Base-by-base conservation (phyloP, 2,113 vertebrate genomes). In the Podarcis muralis region DNA sequence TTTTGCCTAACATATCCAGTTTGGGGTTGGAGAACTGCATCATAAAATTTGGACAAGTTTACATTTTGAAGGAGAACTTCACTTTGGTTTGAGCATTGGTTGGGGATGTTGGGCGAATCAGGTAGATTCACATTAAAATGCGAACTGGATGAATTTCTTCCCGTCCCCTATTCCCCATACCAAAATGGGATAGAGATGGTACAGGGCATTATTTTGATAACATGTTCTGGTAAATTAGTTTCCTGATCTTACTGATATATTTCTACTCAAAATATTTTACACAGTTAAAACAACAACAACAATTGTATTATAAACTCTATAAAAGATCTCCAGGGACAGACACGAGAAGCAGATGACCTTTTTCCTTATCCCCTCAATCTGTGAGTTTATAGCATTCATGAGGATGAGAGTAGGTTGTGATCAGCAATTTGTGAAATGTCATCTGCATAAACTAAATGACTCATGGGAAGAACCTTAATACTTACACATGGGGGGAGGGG, bases 341-440 rank as follows among this genome's bases (percentile, higher is more conserved):
- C 83, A 90, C 48, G 90, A 77, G 16, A 80, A 85, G 32, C 9
- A 72, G 37, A 59, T 62, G 59, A 78, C 27, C 27, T 91, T 82
- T 75, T 77, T 16, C 23, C 88, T 91, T 74, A 87, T 90, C 23
- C 35, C 6, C 11, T 88, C 66, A 1, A 77, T 88, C 30, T 90
- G 3, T 79, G 18, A 23, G 83, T 86, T 84, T 90, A 30, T 43
- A 91, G 79, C 53, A 72, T 81, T 32, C 90, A 92, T 86, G 32
- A 30, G 43, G 78, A 82, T 43, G 48, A 27, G 35, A 87, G 66
- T 57, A 80, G n/a, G 65, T 72, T 87, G 79, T 87, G 86, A 81
- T 87, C 79, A 82, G 79, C 86, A 87, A 59, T 32, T 80, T 89
- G 66, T 90, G 89, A 48, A 85, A 91, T 86, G 37, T 79, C 37